Percentiles rank a stretch among this genome's conserved stretches.
Evolutionary conservation across 2,113 vertebrate genomes (phyloP).

Genomic region (Brienomyrus brachyistius): DNA sequence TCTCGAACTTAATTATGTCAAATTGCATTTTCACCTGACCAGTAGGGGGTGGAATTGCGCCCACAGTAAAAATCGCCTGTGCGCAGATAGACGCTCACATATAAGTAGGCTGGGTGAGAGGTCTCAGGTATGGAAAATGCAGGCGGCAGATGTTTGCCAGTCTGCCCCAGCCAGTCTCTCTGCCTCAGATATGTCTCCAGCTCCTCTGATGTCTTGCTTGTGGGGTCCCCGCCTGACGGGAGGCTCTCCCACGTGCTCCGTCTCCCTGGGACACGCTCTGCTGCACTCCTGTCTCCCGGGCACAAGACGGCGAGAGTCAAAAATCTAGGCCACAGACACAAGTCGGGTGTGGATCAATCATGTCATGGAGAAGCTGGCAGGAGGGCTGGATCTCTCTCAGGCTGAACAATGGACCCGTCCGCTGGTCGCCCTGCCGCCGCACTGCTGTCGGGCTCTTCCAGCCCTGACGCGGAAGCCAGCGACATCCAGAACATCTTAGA

Average conservation of each 20-base stretch:
- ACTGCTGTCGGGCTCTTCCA: neutral
- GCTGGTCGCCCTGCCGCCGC: neutral
- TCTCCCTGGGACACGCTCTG: neutral
- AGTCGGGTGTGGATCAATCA: neutral
- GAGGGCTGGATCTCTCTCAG: neutral
- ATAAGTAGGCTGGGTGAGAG: neutral
- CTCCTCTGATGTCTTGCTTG: conserved; percentile 13
- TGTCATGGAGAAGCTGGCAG: neutral
- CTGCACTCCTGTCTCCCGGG: neutral
- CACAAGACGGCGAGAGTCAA: neutral
- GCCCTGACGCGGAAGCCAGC: neutral
- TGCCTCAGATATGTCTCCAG: neutral
- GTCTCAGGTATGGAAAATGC: neutral
- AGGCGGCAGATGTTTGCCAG: neutral
- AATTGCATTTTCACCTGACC: neutral
- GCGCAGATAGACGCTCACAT: neutral
- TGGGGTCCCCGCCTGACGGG: neutral
- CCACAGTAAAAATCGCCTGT: neutral
- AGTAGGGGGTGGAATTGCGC: neutral
- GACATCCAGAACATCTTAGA: neutral
- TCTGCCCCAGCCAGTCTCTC: too few relatives aligned
- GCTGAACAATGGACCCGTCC: neutral
- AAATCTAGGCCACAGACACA: conserved; percentile 14
- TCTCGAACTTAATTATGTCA: neutral
- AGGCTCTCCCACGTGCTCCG: conserved; percentile 24